Base-by-base conservation (phyloP, 2,888 invertebrate species). In the Drosophila macrospina region DNA sequence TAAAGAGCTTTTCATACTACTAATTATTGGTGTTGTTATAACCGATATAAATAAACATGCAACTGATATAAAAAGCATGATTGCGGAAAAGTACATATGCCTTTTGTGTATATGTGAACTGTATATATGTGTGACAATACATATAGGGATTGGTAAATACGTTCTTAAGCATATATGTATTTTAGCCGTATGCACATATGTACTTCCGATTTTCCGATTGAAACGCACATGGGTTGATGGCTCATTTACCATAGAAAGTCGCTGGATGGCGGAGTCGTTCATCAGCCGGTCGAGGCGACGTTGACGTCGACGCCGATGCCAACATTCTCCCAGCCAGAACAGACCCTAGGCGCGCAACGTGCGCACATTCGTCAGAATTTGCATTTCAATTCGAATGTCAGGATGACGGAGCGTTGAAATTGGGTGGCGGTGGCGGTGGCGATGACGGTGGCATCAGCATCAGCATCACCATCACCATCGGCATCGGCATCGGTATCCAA, bases 361-460 rank as follows among this genome's bases (percentile, higher is more conserved):
- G 74, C 65, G 71, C 82, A 87, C 89, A 89, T 89, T 86, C 89
- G 86, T 89, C 89, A 88, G 89, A 87, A 91, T 90, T 90, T 91
- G 90, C 90, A 90, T 90, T 90, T 90, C 90, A 90, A 90, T 91
- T 89, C 85, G 79, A 70, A 87, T 85, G 78, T 80, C 75, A 84
- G 78, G 75, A 86, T 86, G 86, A 89, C 86, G 79, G 88, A 88
- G 84, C 86, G 76, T 69, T 70, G 84, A 77, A 72, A 74, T 86
- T 74, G 89, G 86, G 74, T 69, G 82, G 74, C 71, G 65, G 66
- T 70, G 57, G n/a, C 34, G 30, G n/a, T 39, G 64, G 37, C 24
- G 20, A 11, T 41, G 34, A 7, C 30, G n/a, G 13, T 45, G 51
- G 39, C 45, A 69, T 67, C 52, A 10, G 39, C 39, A 39, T 37